Conservation (phyloP, 2,113 vertebrate genomes). For the Motacilla alba region DNA sequence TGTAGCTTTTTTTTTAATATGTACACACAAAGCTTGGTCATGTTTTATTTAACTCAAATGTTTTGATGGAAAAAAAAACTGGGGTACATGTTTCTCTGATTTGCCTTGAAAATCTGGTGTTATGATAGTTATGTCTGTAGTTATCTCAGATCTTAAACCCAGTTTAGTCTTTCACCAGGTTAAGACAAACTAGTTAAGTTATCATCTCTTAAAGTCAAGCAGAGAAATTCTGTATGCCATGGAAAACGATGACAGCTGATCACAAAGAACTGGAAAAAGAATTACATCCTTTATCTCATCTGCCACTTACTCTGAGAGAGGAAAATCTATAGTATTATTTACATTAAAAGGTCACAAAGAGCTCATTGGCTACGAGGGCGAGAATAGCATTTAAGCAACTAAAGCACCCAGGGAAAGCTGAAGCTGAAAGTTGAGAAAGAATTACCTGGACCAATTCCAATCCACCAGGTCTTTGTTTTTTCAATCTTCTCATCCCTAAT, state of each 20-base stretch:
- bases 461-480: slow-evolving; percentile 48
- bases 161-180: background rate
- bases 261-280: background rate
- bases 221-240: background rate
- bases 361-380: background rate
- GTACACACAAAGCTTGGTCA: background rate
- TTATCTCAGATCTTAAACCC: background rate
- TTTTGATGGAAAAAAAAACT: background rate
- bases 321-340: background rate
- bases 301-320: background rate
- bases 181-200: background rate
- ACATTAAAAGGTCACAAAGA: background rate
- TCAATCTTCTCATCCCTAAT: slow-evolving; percentile 62
- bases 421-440: background rate
- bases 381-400: background rate
- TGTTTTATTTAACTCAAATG: background rate
- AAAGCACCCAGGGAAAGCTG: background rate
- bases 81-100: background rate
- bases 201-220: background rate
- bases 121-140: background rate
- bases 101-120: background rate
- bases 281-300: background rate
- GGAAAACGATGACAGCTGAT: background rate
- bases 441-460: background rate
- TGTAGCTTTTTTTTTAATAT: background rate